Conservation (phyloP, 2,797 vertebrate genomes). For the Hypotaenidia okinawae region DNA sequence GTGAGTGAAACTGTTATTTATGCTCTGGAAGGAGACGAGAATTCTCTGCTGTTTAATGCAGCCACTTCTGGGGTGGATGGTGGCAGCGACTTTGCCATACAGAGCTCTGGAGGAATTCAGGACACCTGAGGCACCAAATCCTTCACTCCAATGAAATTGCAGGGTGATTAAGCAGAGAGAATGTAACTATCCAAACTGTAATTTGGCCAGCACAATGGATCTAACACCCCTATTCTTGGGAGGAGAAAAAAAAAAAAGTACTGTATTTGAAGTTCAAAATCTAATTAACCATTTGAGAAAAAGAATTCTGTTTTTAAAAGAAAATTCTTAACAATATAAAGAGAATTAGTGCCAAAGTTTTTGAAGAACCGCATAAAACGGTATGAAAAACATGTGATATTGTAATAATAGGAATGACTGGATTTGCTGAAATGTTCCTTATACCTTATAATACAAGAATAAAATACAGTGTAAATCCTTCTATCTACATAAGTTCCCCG, state of each 20-base stretch:
- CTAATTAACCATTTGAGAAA: conserved; percentile 72
- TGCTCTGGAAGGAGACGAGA: neutral
- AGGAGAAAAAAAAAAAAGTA: neutral
- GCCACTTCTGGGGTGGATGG: neutral
- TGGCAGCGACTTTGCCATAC: neutral
- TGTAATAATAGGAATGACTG: conserved; percentile 68
- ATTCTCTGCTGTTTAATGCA: neutral
- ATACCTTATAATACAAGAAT: conserved; percentile 65
- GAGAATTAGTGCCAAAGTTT: conserved; percentile 67
- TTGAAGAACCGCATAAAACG: conserved; percentile 45
- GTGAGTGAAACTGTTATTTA: neutral
- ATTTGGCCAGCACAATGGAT: conserved; percentile 70
- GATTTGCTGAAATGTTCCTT: conserved; percentile 64
- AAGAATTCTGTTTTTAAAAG: conserved; percentile 59
- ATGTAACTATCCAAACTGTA: conserved; percentile 72
- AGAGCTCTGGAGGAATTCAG: conserved; percentile 48
- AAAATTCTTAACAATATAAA: conserved; percentile 63
- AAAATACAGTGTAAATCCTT: conserved; percentile 69
- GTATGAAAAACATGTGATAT: conserved; percentile 55
- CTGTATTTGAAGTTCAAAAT: conserved; percentile 69
- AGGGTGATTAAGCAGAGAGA: conserved; percentile 70
- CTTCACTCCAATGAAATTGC: conserved; percentile 58
- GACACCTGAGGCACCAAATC: conserved; percentile 69
- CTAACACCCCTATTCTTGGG: conserved; percentile 68
- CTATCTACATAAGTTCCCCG: conserved; percentile 66